Base-by-base conservation (phyloP, 2,888 invertebrate species). In the Eilema depressum region DNA sequence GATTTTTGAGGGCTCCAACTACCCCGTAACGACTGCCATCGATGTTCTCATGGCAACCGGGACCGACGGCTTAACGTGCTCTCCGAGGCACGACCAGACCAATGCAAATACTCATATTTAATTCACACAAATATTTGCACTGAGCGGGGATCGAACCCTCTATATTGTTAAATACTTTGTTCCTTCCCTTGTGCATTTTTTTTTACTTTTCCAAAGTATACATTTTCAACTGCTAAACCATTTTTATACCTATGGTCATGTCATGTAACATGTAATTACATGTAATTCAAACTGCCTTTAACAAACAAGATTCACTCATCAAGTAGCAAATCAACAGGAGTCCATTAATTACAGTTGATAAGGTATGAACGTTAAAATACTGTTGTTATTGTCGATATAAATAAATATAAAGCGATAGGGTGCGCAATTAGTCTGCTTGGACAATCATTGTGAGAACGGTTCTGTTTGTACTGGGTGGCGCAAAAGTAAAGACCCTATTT, bases 381-480 rank as follows among this genome's bases (percentile, higher is more conserved):
- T 53, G 8, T 53, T 53, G 53, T 53, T 53, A 53, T 53, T 53
- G n/a, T 53, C 8, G n/a, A n/a, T n/a, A 8, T 53, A n/a, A n/a
- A n/a, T 53, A n/a, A 20, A 53, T 17, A 20, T n/a, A 53, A 20
- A 53, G 1, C n/a, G 2, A 53, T 41, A 47, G 41, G 59, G 63
- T 26, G 63, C 25, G 63, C 17, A 41, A 56, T 3, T 25, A n/a
- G 12, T 53, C 26, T 47, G 26, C 67, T 53, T 76, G 78, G 73
- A 70, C 59, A 37, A 70, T 64, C 74, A 76, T 80, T 79, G 73
- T 37, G 70, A 69, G 62, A 68, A 3, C 73, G 53, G 60, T 70
- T 53, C 30, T 12, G 33, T 37, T 37, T 1, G 33, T 28, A 28
- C 28, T 28, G n/a, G n/a, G n/a, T n/a, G n/a, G n/a, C n/a, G n/a